Evolutionary conservation across 2,888 invertebrate genomes (phyloP).

Genomic region (Xestobium rufovillosum): DNA sequence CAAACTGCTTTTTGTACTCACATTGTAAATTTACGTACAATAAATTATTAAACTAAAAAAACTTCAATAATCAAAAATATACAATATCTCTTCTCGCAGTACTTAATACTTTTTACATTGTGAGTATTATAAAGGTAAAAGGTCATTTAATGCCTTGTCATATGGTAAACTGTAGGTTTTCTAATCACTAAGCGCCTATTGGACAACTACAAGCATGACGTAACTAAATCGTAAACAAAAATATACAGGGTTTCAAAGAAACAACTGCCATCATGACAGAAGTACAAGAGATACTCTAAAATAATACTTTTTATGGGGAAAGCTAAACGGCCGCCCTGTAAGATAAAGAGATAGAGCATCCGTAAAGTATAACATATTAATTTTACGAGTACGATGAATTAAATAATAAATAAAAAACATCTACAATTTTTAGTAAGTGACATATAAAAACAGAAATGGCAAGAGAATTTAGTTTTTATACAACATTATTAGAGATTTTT

Average conservation of each 20-base stretch:
- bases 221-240: too few relatives aligned
- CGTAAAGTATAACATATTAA: too few relatives aligned
- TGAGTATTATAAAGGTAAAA: constrained; percentile 40
- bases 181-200: constrained; percentile 31
- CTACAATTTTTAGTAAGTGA: constrained; percentile 31
- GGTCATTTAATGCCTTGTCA: constrained; percentile 40
- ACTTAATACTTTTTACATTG: constrained; percentile 34
- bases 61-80: constrained; percentile 20
- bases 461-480: constrained; percentile 40
- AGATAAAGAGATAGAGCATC: too few relatives aligned
- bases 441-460: constrained; percentile 44
- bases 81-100: constrained; percentile 27
- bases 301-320: too few relatives aligned
- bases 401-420: constrained; percentile 32
- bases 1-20: constrained; percentile 32
- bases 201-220: constrained; percentile 25
- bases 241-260: too few relatives aligned
- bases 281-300: too few relatives aligned
- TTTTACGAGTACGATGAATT: too few relatives aligned
- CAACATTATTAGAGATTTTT: constrained; percentile 27
- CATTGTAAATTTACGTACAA: constrained; percentile 28
- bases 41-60: constrained; percentile 17
- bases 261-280: too few relatives aligned
- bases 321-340: too few relatives aligned
- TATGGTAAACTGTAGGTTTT: constrained; percentile 40